Evolutionary conservation across 2,113 vertebrate genomes (phyloP), one percentile per base, ranked within the genome.

Genomic region (Oenanthe melanoleuca): DNA sequence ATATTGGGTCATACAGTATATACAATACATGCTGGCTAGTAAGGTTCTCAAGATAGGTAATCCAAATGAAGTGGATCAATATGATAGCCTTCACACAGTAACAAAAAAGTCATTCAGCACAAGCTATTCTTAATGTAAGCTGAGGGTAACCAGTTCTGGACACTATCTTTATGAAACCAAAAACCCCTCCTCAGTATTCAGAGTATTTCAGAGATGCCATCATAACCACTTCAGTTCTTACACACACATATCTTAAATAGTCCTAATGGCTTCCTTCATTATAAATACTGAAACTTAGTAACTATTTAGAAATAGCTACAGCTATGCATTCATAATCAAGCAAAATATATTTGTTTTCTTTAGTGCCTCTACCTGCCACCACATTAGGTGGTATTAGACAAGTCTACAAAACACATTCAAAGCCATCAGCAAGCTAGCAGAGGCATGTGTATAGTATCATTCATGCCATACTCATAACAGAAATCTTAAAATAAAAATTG

Each of bases 221-320:
- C 33, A 7, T 25, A 87, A 40, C 24, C 40, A 65, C 47, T 50
- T 8, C 59, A 40, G 33, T 45, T 70, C 56, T 74, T 33, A 74
- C 12, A 38, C 3, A 5, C 2, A 3, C 0, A 0, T 69, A 55
- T 38, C n/a, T 47, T 75, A 60, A 65, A 50, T 17, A 65, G 18
- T 44, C 33, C 15, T 66, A 50, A 40, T 14, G 29, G 21, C 25
- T 85, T 66, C 33, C n/a, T 56, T 75, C 22, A 56, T 47, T 56
- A 23, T 34, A 50, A 34, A 77, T 19, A 71, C 34, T 61, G 50
- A 70, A 64, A 50, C 45, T 40, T 40, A 83, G 24, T 42, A 65
- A 34, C 34, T 49, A 49, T 49, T 57, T 40, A 49, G 42, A 66
- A 65, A 40, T n/a, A 64, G n/a, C 29, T 74, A 74, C 14, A 86